These are phyloP conservation scores for Rhombomys opimus DNA, from an alignment of 2,113 vertebrate species.

Conservation along the genomic window DNA sequence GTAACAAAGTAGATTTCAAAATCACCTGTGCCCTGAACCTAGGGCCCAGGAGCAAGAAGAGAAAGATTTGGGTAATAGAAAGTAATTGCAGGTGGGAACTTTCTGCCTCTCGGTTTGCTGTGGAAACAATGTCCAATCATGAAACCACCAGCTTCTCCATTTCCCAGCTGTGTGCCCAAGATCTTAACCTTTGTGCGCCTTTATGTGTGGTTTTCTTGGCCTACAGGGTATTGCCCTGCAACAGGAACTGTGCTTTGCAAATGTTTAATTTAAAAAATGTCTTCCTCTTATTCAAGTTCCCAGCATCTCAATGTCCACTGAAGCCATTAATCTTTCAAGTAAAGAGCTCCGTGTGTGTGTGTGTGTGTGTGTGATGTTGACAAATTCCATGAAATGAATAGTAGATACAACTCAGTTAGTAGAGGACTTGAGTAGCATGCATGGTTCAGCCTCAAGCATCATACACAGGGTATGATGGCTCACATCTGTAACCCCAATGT, in stretches of 20 bases:
- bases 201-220: neutral
- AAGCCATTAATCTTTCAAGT: neutral
- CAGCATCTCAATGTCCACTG: neutral
- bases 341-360: neutral
- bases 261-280: neutral
- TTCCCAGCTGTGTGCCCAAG: neutral
- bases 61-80: no score
- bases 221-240: neutral
- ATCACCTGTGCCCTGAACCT: accelerated
- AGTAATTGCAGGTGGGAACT: accelerated
- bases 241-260: neutral
- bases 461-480: neutral
- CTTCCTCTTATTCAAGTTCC: neutral
- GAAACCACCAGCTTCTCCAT: neutral
- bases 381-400: neutral
- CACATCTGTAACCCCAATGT: neutral
- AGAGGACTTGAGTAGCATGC: neutral
- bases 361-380: neutral
- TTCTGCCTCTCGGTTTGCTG: neutral
- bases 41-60: accelerated
- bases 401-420: neutral
- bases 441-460: neutral
- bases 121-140: neutral
- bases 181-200: neutral
- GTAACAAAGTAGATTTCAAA: neutral